Evolutionary conservation across 2,113 vertebrate species (phyloP), one percentile per base, ranked within the genome.

Genomic region (Hippocampus zosterae): DNA sequence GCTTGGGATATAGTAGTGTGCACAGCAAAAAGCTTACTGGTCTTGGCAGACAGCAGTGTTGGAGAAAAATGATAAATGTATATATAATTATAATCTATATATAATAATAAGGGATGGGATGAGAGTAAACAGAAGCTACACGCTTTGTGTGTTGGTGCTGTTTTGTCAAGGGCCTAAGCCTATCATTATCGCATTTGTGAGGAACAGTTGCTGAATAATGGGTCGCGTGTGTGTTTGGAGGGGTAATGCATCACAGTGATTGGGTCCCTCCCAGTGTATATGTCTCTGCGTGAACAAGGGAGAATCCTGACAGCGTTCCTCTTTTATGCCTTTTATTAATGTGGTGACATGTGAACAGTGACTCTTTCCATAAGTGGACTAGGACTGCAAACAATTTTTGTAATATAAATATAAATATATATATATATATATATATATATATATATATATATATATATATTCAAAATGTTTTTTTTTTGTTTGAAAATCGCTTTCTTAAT

Each of bases 141-240:
- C 55, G 87, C 73, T 87, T 88, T 90, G 88, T 88, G 80, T 86
- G 84, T 89, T 78, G 85, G 78, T 77, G 76, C 88, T 85, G 87
- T 79, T 85, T 79, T 84, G 72, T 80, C 81, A 85, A 82, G 76
- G 77, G 79, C 65, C 75, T 78, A 46, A 90, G 86, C 75, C 50
- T 91, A 83, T 92, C 92, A 93, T 93, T 93, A 92, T 93, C 92
- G 89, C 91, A 91, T 93, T 93, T 92, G 90, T 88, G 44, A 81
- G 81, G 88, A 90, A 90, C 85, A 91, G 88, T 88, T 85, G 85
- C 83, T 78, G 87, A 90, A 89, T 91, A 90, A 89, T 87, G 78
- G 86, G 78, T 81, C 84, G 74, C 56, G 67, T 60, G 81, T 84
- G 89, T 81, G 84, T 85, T 80, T 78, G 80, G 67, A 18, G 67